Evolutionary conservation across 1,140 invertebrate genomes (phyloP), one percentile per base, ranked within the genome.

Genomic region (Heliconius congener): DNA sequence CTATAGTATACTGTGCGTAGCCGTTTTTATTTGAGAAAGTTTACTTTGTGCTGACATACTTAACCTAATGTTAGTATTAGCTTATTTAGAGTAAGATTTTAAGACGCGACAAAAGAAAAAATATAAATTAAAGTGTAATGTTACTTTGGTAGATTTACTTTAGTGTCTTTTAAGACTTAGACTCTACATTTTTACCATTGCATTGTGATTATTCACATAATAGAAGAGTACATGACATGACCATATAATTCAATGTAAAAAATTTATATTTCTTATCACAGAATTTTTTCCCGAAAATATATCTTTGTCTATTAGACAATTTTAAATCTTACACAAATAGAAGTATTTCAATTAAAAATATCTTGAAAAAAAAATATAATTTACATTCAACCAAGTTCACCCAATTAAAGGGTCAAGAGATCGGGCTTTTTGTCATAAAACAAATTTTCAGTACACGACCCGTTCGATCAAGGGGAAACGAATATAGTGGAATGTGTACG

Each of bases 381-480:
- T 34, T 34, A 34, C 34, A 34, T 34, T 34, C 5, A 34, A 37
- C 34, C n/a, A 57, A 57, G n/a, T n/a, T 23, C 55, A n/a, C 23
- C 55, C 55, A 57, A 57, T 57, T 57, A 23, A n/a, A 27, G 55
- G 55, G 55, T 57, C 55, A 57, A 57, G n/a, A 57, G n/a, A 57
- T 6, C 55, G 55, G 55, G n/a, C n/a, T n/a, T 23, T 57, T 57
- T 23, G 55, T 57, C 6, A 23, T n/a, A 57, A 57, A 57, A 57
- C 18, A 9, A 57, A 57, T 57, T 57, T n/a, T 23, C 8, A 23
- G 55, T 23, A 57, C 55, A 23, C 8, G n/a, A 57, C n/a, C 55
- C 8, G n/a, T 23, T 1, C 55, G 55, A 57, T 57, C 55, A 57
- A 57, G 55, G 6, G 55, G 8, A 57, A 57, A 37, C 34, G 34